Evolutionary conservation across 1,140 invertebrate genomes (phyloP), one percentile per base, ranked within the genome.

Genomic region (Calliphora vicina): DNA sequence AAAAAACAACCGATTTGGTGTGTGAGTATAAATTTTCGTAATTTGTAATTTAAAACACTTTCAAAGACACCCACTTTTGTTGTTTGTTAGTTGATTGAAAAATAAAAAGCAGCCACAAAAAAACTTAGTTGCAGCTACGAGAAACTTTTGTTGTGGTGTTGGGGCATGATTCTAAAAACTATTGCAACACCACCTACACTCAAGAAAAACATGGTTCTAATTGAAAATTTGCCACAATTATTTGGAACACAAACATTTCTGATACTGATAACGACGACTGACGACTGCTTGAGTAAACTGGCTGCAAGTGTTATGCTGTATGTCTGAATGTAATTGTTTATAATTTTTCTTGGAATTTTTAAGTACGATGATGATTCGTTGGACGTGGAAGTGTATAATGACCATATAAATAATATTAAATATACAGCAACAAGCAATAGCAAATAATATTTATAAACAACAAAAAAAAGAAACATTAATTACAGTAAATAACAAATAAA

Each of bases 211-310:
- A 67, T 67, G 15, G n/a, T n/a, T n/a, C n/a, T 57, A 57, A 57
- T 67, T 67, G 61, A 67, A 67, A 67, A 67, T 67, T 67, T 67
- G 61, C 61, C 23, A 67, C 61, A 67, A 67, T 67, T 67, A 67
- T 67, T 67, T 67, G 61, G 61, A 67, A 67, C 15, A 57, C 61
- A 4, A 50, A 50, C 12, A 35, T 8, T 6, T 35, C 5, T 35
- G 1, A 50, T 50, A 50, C 20, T 67, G 61, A 20, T 67, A 10
- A 35, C 10, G 61, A 20, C 61, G 23, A 23, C n/a, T 67, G 2
- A 20, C 23, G n/a, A 67, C 5, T 67, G 3, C 8, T 23, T 67
- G n/a, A 67, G 10, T 23, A 10, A 67, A 23, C n/a, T 23, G n/a
- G 35, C 35, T 8, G 35, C 10, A n/a, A n/a, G n/a, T n/a, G n/a